Evolutionary conservation across 1,140 invertebrate species (phyloP).

Genomic region (Drosophila nannoptera): DNA sequence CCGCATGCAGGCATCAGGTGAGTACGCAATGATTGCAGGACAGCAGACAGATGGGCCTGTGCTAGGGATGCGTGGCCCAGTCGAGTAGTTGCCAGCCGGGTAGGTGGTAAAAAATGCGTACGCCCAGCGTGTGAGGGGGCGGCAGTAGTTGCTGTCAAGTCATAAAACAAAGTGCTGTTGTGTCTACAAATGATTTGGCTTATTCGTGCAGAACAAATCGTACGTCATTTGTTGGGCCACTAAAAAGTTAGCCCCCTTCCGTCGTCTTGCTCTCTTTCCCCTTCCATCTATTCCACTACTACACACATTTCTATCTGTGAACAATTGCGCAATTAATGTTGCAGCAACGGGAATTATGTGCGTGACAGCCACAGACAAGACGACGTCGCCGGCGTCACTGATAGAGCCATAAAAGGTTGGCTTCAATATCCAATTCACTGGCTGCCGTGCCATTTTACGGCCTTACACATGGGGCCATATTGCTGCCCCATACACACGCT

Average conservation of each 20-base stretch:
- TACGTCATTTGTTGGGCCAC: conserved; percentile 73
- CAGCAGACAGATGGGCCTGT: conserved; percentile 14
- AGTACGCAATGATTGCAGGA: conserved; percentile 60
- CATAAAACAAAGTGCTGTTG: conserved; percentile 70
- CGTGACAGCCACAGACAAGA: conserved; percentile 64
- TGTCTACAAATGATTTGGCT: conserved; percentile 76
- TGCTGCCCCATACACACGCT: not conserved
- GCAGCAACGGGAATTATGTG: conserved; percentile 62
- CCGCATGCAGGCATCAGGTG: conserved; percentile 72
- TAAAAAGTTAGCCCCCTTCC: conserved; percentile 46
- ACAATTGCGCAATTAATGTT: conserved; percentile 75
- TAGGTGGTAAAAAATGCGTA: conserved; percentile 43
- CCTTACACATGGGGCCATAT: conserved; percentile 62
- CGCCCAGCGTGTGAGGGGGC: conserved; percentile 5
- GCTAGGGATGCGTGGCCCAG: not conserved
- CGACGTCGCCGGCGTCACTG: conserved; percentile 39
- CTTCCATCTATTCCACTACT: not conserved
- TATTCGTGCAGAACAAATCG: conserved; percentile 77
- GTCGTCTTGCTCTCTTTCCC: not conserved
- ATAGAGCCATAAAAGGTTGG: conserved; percentile 71
- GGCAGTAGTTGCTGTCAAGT: conserved; percentile 55
- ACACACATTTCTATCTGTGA: conserved; percentile 22
- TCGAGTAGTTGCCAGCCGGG: conserved; percentile 11
- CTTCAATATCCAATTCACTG: conserved; percentile 62
- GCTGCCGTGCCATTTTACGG: conserved; percentile 61